Evolutionary conservation across 1,140 invertebrate species (phyloP), one percentile per base, ranked within the genome.

Genomic region (Oryctes rhinoceros): DNA sequence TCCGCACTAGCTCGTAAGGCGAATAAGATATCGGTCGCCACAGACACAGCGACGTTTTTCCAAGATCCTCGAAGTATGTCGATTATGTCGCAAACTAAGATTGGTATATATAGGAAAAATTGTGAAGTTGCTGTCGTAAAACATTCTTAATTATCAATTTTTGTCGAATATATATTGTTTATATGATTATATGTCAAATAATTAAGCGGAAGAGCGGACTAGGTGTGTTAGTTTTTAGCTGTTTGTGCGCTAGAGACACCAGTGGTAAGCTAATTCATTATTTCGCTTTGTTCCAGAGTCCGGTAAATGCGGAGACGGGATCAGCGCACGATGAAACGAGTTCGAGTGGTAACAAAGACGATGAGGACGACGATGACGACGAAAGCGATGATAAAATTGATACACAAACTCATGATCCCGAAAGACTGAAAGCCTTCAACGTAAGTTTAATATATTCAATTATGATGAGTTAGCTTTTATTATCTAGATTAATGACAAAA

Each of bases 361-460:
- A 98, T 84, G 96, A 98, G 85, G 97, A 98, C 84, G 96, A 96
- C 81, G 94, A 95, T 83, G 95, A 96, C 82, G 96, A 98, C 85
- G 96, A 98, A 85, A 95, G 94, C 78, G 95, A 97, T 83, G 96
- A 98, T 85, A 93, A 96, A 86, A 91, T 97, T 76, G 94, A 96
- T 85, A 91, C 94, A 62, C 93, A 96, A 83, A 92, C 96, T 86
- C 95, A 97, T 86, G 97, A 99, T 89, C 96, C 97, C 0, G 97
- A 99, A 89, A 92, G 97, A 87, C 92, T 98, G 67, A 99, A 99
- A 89, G 96, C 97, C 77, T 99, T 99, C 88, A 99, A 99, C 90
- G 97, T 99, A 90, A 94, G 93, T 91, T 82, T 80, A 44, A 24
- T 6, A 39, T 30, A 37, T 15, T 9, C 62, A 59, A 78, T 10